Evolutionary conservation across 2,797 vertebrate species (phyloP).

Genomic region (Clamator glandarius): DNA sequence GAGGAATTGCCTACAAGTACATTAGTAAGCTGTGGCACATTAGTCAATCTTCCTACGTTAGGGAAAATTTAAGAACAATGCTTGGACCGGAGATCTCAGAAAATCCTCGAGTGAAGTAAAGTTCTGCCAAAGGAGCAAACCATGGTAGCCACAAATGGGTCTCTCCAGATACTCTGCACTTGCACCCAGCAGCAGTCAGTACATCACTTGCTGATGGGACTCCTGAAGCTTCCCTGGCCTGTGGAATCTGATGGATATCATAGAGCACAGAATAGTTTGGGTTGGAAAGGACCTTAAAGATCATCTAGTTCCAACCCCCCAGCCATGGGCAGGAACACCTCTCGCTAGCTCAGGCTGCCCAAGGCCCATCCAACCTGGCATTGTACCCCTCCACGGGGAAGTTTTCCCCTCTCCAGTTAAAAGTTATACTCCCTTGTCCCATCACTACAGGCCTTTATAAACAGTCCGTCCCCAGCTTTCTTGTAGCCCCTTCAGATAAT

Average conservation of each 20-base stretch:
- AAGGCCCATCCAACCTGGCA: too few species aligned
- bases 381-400: too few species aligned
- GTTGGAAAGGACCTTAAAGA: too few species aligned
- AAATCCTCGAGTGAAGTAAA: background rate
- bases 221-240: background rate
- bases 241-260: background rate
- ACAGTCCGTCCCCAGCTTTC: too few species aligned
- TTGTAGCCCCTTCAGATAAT: too few species aligned
- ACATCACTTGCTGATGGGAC: background rate
- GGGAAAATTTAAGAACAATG: background rate
- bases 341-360: too few species aligned
- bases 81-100: background rate
- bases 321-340: too few species aligned
- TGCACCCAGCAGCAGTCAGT: accelerated
- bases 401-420: too few species aligned
- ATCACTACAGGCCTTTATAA: too few species aligned
- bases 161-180: background rate
- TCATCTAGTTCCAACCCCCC: too few species aligned
- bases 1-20: background rate
- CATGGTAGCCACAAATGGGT: accelerated
- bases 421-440: too few species aligned
- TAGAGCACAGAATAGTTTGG: too few species aligned
- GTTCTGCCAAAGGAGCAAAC: background rate
- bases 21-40: background rate
- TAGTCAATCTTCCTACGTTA: background rate